Base-by-base conservation (phyloP, 1,140 invertebrate species). In the Druon quercuslanigerum region DNA sequence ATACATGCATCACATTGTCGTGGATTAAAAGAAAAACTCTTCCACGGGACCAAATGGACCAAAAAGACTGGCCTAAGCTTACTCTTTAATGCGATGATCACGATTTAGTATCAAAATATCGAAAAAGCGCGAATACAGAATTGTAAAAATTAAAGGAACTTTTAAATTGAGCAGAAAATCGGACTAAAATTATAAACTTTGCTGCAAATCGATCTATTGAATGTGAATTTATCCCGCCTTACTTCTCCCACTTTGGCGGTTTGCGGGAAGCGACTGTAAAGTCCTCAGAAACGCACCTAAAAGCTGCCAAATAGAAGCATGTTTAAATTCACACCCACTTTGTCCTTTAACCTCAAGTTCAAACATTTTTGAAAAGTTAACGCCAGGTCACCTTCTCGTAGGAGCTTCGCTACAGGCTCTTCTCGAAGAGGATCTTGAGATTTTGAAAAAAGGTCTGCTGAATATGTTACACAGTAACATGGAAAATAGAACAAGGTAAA, bases 161-260 rank as follows among this genome's bases (percentile, higher is more conserved):
- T 6, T 19, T 71, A 6, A 19, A 9, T 19, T 11, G 17, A 33
- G 16, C 20, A 6, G 17, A 71, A 16, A 46, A 46, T 16, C 9
- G 50, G n/a, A 5, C n/a, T 16, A 20, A 72, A 52, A 52, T 71
- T 50, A 16, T n/a, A 12, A 17, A 71, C 3, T 50, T 46, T 50
- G 14, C 46, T 3, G 40, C 33, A 0, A 9, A 46, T 46, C 33
- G 51, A 7, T 50, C 46, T 3, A 71, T 71, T 16, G 11, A 71
- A 13, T 51, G 71, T 50, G 51, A 50, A 9, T 72, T 20, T 72
- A 51, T 51, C 51, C 50, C 71, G 46, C 40, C 70, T 40, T 40
- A 40, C 13, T 40, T 46, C 0, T 46, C 46, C 1, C 70, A 71
- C 14, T n/a, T 51, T 14, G 70, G 70, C 9, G 70, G 70, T 0